Percentiles rank a stretch among this genome's conserved stretches.
Conservation (phyloP, 2,888 invertebrate genomes). For the Empis stercorea region DNA sequence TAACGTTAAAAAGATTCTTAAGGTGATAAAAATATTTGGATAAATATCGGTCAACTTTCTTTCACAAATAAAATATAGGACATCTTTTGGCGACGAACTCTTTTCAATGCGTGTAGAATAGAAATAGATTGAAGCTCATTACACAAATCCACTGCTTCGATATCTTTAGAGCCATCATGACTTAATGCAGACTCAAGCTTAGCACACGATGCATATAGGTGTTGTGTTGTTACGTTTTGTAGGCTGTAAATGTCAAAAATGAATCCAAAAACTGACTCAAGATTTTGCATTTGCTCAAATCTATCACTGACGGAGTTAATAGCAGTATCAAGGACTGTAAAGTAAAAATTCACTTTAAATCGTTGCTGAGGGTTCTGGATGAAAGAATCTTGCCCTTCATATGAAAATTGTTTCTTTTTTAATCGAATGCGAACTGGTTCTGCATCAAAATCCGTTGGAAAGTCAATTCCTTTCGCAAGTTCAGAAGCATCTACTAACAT, state of each 20-base stretch:
- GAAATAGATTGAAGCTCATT: background rate
- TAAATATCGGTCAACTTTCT: background rate
- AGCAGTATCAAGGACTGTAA: constrained; percentile 2
- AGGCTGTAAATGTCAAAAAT: background rate
- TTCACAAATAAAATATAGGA: background rate
- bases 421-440: background rate
- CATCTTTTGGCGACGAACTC: background rate
- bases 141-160: background rate
- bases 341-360: constrained; percentile 5
- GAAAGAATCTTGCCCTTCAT: background rate
- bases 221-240: background rate
- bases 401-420: background rate
- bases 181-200: background rate
- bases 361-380: constrained; percentile 1
- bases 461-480: background rate
- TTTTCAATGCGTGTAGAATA: background rate
- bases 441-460: background rate
- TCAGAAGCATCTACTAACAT: background rate
- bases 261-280: constrained; percentile 2
- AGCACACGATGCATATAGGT: background rate
- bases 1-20: constrained; percentile 6
- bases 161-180: background rate
- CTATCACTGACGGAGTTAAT: constrained; percentile 3
- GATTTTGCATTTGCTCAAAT: constrained; percentile 3
- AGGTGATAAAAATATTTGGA: constrained; percentile 2